phyloP scores from a whole-genome alignment of 2,888 invertebrate species.

The Noctua comes region DNA sequence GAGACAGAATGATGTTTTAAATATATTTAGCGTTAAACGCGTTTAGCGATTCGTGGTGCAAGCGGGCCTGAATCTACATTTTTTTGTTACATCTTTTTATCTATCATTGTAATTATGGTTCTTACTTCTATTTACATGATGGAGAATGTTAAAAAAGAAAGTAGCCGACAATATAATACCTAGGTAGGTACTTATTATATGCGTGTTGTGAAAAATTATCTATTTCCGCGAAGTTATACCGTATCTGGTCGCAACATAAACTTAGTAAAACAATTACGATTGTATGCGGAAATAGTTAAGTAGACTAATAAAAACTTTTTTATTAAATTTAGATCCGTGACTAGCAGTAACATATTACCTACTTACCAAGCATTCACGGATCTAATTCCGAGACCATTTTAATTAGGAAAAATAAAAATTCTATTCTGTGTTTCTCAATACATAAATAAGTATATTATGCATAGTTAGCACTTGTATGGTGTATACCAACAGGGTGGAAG shows the following conservation, averaged over 20 bases:
- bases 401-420: neutral
- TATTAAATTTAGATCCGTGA: neutral
- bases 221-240: constrained; percentile 1
- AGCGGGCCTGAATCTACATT: too few relatives aligned
- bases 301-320: neutral
- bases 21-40: too few relatives aligned
- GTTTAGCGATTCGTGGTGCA: too few relatives aligned
- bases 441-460: neutral
- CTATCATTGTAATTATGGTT: neutral
- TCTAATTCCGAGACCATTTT: neutral
- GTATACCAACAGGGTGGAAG: too few relatives aligned
- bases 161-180: neutral
- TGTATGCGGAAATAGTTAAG: neutral
- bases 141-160: constrained; percentile 13
- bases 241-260: neutral
- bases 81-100: neutral
- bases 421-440: neutral
- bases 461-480: too few relatives aligned
- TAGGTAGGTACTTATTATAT: neutral
- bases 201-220: constrained; percentile 1
- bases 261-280: neutral
- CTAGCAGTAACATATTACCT: neutral
- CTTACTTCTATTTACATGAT: neutral
- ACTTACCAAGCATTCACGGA: neutral
- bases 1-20: too few relatives aligned